phyloP scores from a whole-genome alignment of 2,797 vertebrate genomes.

The Manis crassicaudata region DNA sequence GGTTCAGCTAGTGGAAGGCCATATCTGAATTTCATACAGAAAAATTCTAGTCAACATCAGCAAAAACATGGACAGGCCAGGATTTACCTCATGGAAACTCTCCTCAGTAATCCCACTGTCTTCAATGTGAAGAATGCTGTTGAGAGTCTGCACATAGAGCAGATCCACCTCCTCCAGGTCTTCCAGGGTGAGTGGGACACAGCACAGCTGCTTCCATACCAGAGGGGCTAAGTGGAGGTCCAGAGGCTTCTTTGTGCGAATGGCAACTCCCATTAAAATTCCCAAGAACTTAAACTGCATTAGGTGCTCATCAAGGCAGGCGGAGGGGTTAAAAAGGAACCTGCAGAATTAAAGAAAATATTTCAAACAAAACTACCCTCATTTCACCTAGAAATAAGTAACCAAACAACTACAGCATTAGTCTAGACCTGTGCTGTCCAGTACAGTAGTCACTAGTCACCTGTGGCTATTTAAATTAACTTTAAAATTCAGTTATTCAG shows the following conservation, averaged over 20 bases:
- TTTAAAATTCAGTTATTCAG: background rate
- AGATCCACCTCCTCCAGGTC: slow-evolving; percentile 92
- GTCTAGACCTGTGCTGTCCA: background rate
- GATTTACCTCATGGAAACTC: slow-evolving; percentile 90
- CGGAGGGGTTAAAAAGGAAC: slow-evolving; percentile 91
- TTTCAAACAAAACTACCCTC: background rate
- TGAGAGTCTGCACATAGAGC: slow-evolving; percentile 92
- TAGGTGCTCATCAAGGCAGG: slow-evolving; percentile 89
- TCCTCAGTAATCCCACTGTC: slow-evolving; percentile 92
- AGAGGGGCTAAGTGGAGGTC: slow-evolving; percentile 91
- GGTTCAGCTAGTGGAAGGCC: background rate
- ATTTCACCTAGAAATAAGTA: background rate
- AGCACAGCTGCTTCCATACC: slow-evolving; percentile 93
- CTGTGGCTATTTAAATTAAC: background rate
- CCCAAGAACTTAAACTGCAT: slow-evolving; percentile 92
- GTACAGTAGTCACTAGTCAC: background rate
- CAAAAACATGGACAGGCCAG: rapidly evolving
- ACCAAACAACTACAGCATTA: background rate
- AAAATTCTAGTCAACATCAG: background rate
- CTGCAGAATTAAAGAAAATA: slow-evolving; percentile 76
- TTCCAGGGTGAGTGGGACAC: slow-evolving; percentile 90
- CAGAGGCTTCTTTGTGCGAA: slow-evolving; percentile 92
- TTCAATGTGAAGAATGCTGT: slow-evolving; percentile 95
- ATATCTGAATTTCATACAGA: background rate
- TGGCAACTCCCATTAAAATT: slow-evolving; percentile 92